These are phyloP conservation scores for Nasonovia ribisnigri DNA, from an alignment of 2,888 invertebrate genomes.

Conservation along the genomic window DNA sequence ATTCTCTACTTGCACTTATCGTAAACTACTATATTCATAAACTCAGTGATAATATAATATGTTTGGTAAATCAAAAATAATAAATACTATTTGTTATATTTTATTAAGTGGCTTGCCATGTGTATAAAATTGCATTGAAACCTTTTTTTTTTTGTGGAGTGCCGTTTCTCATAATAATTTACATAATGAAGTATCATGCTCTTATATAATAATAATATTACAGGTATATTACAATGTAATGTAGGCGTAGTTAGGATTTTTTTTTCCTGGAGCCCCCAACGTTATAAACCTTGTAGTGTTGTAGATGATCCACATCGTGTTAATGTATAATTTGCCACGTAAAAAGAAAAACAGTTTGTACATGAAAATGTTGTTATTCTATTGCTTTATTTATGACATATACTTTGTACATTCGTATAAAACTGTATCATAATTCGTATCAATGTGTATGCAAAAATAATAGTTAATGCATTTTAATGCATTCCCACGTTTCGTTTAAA, in stretches of 20 bases:
- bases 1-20: too few relatives aligned
- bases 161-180: background rate
- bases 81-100: too few relatives aligned
- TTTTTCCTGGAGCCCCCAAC: background rate
- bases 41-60: too few relatives aligned
- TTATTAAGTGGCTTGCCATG: background rate
- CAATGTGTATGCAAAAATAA: background rate
- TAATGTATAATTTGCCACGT: background rate
- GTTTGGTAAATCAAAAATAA: too few relatives aligned
- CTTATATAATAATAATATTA: background rate
- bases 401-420: background rate
- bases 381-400: background rate
- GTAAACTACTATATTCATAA: too few relatives aligned
- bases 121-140: background rate
- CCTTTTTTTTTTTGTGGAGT: background rate
- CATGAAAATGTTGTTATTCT: background rate
- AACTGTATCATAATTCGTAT: background rate
- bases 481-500: background rate
- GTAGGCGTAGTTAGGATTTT: background rate
- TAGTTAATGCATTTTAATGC: background rate
- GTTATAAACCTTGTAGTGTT: background rate
- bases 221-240: background rate
- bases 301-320: background rate
- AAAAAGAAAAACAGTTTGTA: background rate
- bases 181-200: background rate